Percentiles rank a stretch among this genome's conserved stretches.
These are phyloP conservation scores for Ernsta delagoae DNA, from an alignment of 2,888 invertebrate genomes.

Conservation along the genomic window DNA sequence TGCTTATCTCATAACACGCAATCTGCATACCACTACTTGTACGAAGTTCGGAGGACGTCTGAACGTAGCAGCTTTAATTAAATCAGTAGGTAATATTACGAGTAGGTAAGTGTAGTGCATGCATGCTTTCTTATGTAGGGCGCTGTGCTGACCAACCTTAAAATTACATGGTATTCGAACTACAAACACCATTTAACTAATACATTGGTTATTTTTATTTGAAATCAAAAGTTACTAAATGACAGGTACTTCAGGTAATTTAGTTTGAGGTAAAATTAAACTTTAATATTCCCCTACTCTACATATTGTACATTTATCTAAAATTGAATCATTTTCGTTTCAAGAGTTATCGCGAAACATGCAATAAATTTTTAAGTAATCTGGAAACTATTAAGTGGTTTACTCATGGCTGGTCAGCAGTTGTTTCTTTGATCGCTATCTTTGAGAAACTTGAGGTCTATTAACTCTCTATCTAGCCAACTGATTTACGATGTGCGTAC, in stretches of 20 bases:
- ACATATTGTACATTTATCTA: not conserved
- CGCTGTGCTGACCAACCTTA: too few species aligned
- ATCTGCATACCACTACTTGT: not conserved
- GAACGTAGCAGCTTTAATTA: not conserved
- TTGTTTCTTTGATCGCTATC: constrained; percentile 29
- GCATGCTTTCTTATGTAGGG: too few species aligned
- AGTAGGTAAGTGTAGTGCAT: too few species aligned
- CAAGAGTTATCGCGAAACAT: constrained; percentile 5
- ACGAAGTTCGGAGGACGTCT: not conserved
- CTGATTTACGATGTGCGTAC: constrained; percentile 20
- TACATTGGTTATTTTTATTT: too few species aligned
- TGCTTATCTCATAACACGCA: not conserved
- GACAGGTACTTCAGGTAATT: too few species aligned
- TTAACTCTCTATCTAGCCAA: constrained; percentile 4
- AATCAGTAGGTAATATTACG: not conserved
- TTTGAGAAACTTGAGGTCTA: constrained; percentile 14
- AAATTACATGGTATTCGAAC: too few species aligned
- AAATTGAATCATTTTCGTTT: not conserved
- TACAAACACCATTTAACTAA: too few species aligned
- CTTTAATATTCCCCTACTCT: too few species aligned
- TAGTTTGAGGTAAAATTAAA: too few species aligned
- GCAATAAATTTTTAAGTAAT: constrained; percentile 14
- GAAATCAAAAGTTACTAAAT: too few species aligned
- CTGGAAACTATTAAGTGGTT: constrained; percentile 9
- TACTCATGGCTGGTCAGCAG: constrained; percentile 5